Evolutionary conservation across 2,113 vertebrate species (phyloP), one percentile per base, ranked within the genome.

Genomic region (Glaucomys volans): DNA sequence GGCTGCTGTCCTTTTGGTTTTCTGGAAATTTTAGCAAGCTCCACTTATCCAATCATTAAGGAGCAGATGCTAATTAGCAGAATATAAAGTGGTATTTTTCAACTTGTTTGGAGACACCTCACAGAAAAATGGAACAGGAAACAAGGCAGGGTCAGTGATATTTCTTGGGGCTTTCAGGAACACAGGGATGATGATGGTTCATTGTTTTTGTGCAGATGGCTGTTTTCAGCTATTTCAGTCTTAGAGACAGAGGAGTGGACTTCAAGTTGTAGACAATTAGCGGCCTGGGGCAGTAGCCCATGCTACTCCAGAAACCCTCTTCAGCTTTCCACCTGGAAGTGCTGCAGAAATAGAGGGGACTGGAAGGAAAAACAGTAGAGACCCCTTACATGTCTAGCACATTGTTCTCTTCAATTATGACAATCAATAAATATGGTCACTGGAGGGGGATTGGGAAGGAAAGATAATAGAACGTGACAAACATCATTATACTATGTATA

Each of bases 341-440:
- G 11, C 44, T 30, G 1, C 54, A 82, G 64, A 57, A 42, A n/a
- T n/a, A 8, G 16, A n/a, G 89, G 5, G 8, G 30, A 74, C 86
- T 96, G 88, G 85, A 30, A 20, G 20, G 59, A 87, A 94, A 86
- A 89, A 81, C 94, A 28, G 92, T 72, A 44, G 66, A 88, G 91
- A 87, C 88, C 81, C 94, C 86, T 67, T 37, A 59, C 69, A 90
- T 96, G n/a, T 35, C 77, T 75, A 94, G 91, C n/a, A 10, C 47
- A 62, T 91, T 95, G 81, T 64, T 81, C 50, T 94, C 83, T 91
- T 96, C 5, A 83, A 0, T 77, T 42, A 67, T 86, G 86, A 96
- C 97, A 96, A 97, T 97, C 95, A 66, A 95, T 97, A 95, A 79
- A 96, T 94, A 90, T 5, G 44, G 62, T 97, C 35, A 57, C 77